Conservation (phyloP, 2,797 vertebrate species). For the Nannoperca australis region DNA sequence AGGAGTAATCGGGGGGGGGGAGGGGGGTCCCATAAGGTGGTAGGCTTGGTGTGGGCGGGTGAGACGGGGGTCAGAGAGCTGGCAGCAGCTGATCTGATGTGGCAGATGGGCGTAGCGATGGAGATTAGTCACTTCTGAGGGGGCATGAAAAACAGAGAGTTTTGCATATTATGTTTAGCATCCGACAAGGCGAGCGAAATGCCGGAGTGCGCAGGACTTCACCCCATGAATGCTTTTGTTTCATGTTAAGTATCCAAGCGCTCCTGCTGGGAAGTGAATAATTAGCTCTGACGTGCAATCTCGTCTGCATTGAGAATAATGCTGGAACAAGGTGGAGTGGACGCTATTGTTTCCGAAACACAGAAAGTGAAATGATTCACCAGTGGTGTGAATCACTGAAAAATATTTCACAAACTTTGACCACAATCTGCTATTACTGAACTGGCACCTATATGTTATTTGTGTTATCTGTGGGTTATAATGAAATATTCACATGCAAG, state of each 20-base stretch:
- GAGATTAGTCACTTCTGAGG: constrained; percentile 59
- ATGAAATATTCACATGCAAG: too few relatives aligned
- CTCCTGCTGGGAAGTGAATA: constrained; percentile 19
- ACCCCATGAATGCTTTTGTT: background rate
- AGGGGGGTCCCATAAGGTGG: constrained; percentile 59
- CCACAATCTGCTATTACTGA: too few relatives aligned
- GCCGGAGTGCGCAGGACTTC: constrained; percentile 9
- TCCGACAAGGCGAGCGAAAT: constrained; percentile 28
- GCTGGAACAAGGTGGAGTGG: constrained; percentile 11
- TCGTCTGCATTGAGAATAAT: background rate
- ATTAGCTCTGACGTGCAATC: background rate
- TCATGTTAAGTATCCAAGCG: constrained; percentile 30
- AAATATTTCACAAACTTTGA: background rate
- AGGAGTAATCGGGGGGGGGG: constrained; percentile 19
- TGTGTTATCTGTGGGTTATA: too few relatives aligned
- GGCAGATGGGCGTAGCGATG: constrained; percentile 43
- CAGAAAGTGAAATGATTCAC: background rate
- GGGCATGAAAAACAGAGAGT: constrained; percentile 21
- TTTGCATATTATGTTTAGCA: constrained; percentile 15
- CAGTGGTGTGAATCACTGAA: constrained; percentile 12
- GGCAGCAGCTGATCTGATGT: constrained; percentile 55
- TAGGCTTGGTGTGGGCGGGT: constrained; percentile 61
- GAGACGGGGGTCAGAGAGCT: constrained; percentile 54
- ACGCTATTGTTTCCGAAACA: constrained; percentile 5
- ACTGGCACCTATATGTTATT: too few relatives aligned